Base-by-base conservation (phyloP, 2,113 vertebrate species). In the Alouatta palliata region DNA sequence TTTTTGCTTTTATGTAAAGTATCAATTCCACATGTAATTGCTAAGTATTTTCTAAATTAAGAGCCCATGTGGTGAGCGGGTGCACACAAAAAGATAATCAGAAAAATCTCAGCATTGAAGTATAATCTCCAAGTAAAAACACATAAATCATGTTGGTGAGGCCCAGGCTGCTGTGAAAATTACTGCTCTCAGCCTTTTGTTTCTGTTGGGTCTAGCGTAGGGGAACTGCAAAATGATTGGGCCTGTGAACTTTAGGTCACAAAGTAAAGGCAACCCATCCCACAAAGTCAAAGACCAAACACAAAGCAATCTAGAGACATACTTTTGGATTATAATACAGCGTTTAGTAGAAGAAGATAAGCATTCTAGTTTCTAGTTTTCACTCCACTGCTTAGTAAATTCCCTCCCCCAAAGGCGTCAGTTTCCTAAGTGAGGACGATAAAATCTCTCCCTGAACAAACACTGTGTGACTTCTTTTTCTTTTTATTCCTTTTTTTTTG, bases 11-110 rank as follows among this genome's bases (percentile, higher is more conserved):
- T 94, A 98, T 97, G 96, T 93, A 97, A 98, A 98, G 92, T 94
- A 98, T 98, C 87, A 98, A 89, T 96, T 98, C 96, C 96, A 98
- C 73, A 97, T 97, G 92, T 93, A 98, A 97, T 96, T 98, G 97
- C 40, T 97, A 66, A 97, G 93, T 91, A 96, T 84, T 97, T 94
- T 97, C 97, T 98, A 98, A 98, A 98, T 97, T 97, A 98, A 98
- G 96, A 92, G 47, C 98, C 97, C 98, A 98, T 96, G 92, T 98
- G 95, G 96, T 95, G 97, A 47, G 84, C 94, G 92, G 90, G 95
- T 98, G 79, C 94, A 98, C 56, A 96, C 90, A 92, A 96, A 97
- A 98, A 98, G 96, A 98, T 96, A 98, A 98, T 97, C 92, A 98
- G 90, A 90, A 98, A 98, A 98, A 98, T 84, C 49, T 97, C 71